Evolutionary conservation across 2,888 invertebrate genomes (phyloP), one percentile per base, ranked within the genome.

Genomic region (Andrena trimmerana): DNA sequence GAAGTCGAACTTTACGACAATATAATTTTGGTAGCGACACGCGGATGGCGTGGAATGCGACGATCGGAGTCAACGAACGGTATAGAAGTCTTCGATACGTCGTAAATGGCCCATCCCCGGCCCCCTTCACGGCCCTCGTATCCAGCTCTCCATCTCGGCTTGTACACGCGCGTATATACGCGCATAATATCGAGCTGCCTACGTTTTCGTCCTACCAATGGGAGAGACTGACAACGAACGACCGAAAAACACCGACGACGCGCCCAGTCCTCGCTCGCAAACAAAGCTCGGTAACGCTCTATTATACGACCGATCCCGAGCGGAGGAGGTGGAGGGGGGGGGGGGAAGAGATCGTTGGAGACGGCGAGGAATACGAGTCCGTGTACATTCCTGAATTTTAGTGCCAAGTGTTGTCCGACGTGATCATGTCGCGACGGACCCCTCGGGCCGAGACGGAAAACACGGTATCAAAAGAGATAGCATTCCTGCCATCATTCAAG

Each of bases 1-100:
- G 79, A 88, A 86, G 81, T 82, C 67, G 24, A 72, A 77, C 72
- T 88, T 88, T 88, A 88, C 88, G 88, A 88, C 71, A 88, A 82
- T 88, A 88, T 88, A 88, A 88, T 88, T 88, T 88, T 89, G 83
- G 88, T 89, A 87, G 87, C 87, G 89, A 88, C 85, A 83, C 85
- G 62, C 74, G 76, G 60, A 84, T 20, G 79, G 68, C 65, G 82
- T 80, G 88, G 90, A 89, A 88, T 88, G 88, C 88, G 83, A 88
- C 74, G 88, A 84, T 84, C 86, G 83, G 86, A 88, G 89, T 88
- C 89, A 89, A 88, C 88, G 89, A 85, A 89, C 88, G 90, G 84
- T 86, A 82, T 88, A 89, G 89, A 86, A 88, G 81, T 88, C 88
- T 89, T 86, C 88, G 88, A 88, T 88, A 89, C 78, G 76, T 88